A percentile compares a stretch with the other conserved stretches of the same genome.
Evolutionary conservation across 2,797 vertebrate genomes (phyloP).

Genomic region (Centroberyx gerrardi): DNA sequence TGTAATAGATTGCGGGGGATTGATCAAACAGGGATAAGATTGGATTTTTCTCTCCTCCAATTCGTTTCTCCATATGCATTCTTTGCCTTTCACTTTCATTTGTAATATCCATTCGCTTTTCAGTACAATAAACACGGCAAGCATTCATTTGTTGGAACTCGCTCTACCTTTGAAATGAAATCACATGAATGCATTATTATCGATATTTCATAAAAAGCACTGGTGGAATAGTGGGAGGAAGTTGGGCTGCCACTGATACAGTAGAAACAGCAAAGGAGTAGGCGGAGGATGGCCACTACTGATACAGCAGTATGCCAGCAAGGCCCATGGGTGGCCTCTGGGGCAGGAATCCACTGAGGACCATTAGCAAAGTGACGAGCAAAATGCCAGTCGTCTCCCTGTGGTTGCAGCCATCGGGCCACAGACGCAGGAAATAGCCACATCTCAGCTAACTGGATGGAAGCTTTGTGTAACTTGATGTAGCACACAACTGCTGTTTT

Average conservation of each 20-base stretch:
- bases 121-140: too few relatives aligned
- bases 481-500: slow-evolving; percentile 40
- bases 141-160: too few relatives aligned
- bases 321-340: background rate
- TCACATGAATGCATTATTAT: background rate
- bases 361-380: background rate
- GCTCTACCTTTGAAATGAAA: background rate
- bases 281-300: background rate
- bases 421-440: slow-evolving; percentile 28
- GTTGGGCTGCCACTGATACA: background rate
- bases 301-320: background rate
- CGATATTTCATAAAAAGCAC: background rate
- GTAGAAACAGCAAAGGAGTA: background rate
- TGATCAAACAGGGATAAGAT: background rate
- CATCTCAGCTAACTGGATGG: background rate
- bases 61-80: background rate
- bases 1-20: background rate
- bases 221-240: background rate
- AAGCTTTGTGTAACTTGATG: slow-evolving; percentile 4
- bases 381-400: background rate
- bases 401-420: background rate
- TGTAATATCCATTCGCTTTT: background rate
- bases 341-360: background rate
- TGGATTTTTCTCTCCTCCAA: background rate
- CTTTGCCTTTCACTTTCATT: background rate